Conservation (phyloP, 2,888 invertebrate species). For the Drosophila infuscata region DNA sequence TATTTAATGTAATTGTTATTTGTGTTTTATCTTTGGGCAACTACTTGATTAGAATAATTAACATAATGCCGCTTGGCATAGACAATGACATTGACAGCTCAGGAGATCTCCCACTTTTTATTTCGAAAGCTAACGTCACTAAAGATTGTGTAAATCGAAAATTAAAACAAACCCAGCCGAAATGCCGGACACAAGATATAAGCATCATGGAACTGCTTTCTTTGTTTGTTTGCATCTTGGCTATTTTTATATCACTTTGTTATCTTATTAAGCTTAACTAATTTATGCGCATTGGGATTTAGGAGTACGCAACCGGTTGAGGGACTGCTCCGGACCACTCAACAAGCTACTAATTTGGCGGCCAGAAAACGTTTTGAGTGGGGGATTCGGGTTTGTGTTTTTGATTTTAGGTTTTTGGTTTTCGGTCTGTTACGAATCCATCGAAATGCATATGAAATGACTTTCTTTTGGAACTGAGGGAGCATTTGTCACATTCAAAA, state of each 20-base stretch:
- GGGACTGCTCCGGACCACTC: slow-evolving; percentile 43
- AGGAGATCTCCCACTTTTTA: neutral
- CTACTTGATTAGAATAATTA: slow-evolving; percentile 30
- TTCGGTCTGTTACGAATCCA: slow-evolving; percentile 19
- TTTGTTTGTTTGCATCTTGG: slow-evolving; percentile 52
- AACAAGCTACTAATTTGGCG: slow-evolving; percentile 52
- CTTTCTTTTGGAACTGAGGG: slow-evolving; percentile 63
- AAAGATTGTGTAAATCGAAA: slow-evolving; percentile 47
- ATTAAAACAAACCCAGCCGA: slow-evolving; percentile 16
- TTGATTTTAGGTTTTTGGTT: neutral
- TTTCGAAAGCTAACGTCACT: slow-evolving; percentile 57
- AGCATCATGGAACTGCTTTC: slow-evolving; percentile 52
- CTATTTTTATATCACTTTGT: slow-evolving; percentile 33
- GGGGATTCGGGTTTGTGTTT: slow-evolving; percentile 7
- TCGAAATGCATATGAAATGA: slow-evolving; percentile 57
- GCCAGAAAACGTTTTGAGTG: slow-evolving; percentile 28
- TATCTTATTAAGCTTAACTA: slow-evolving; percentile 38
- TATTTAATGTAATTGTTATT: slow-evolving; percentile 10
- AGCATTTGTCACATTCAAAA: slow-evolving; percentile 53
- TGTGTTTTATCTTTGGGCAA: slow-evolving; percentile 2
- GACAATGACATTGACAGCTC: slow-evolving; percentile 3
- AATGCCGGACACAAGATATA: slow-evolving; percentile 3
- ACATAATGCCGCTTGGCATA: slow-evolving; percentile 27
- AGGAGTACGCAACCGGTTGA: slow-evolving; percentile 39
- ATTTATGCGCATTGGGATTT: slow-evolving; percentile 55